These are phyloP conservation scores for Labrus mixtus DNA, from an alignment of 2,113 vertebrate species.

Conservation along the genomic window DNA sequence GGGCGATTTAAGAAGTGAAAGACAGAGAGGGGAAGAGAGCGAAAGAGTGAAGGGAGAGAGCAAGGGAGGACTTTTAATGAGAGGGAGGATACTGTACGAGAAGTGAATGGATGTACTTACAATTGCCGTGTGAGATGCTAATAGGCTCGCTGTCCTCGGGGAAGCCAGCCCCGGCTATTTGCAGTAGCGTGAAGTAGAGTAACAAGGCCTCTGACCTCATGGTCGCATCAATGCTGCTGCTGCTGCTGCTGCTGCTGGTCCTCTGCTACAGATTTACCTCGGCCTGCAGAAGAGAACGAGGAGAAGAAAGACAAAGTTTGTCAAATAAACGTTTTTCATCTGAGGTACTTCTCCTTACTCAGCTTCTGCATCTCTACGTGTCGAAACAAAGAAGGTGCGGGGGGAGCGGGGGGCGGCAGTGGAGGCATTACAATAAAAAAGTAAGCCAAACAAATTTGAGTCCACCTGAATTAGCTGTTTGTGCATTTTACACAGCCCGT, in stretches of 20 bases:
- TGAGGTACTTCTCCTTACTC: slow-evolving; percentile 29
- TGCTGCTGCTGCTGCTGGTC: slow-evolving; percentile 71
- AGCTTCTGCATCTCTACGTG: slow-evolving; percentile 16
- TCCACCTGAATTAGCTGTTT: slow-evolving; percentile 59
- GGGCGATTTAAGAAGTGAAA: slow-evolving; percentile 30
- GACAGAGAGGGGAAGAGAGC: slow-evolving; percentile 39
- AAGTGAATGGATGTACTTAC: slow-evolving; percentile 86
- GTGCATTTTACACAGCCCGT: slow-evolving; percentile 57
- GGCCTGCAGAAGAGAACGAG: slow-evolving; percentile 84
- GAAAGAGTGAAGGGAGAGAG: slow-evolving; percentile 37
- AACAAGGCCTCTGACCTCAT: slow-evolving; percentile 99
- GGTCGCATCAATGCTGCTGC: slow-evolving; percentile 88
- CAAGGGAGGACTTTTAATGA: slow-evolving; percentile 44
- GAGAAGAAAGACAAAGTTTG: slow-evolving; percentile 25
- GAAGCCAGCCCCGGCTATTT: slow-evolving; percentile 94
- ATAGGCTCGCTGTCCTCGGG: slow-evolving; percentile 99
- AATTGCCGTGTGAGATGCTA: slow-evolving; percentile 99
- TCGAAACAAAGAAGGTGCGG: slow-evolving; percentile 30
- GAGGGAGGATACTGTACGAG: background rate
- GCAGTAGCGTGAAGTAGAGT: slow-evolving; percentile 97
- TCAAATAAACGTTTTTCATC: slow-evolving; percentile 48
- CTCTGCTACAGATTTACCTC: slow-evolving; percentile 90
- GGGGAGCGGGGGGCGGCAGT: background rate
- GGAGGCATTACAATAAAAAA: background rate
- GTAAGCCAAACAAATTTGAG: slow-evolving; percentile 29